These are phyloP conservation scores for Heliconius hewitsoni DNA, from an alignment of 1,140 invertebrate species.

Conservation along the genomic window DNA sequence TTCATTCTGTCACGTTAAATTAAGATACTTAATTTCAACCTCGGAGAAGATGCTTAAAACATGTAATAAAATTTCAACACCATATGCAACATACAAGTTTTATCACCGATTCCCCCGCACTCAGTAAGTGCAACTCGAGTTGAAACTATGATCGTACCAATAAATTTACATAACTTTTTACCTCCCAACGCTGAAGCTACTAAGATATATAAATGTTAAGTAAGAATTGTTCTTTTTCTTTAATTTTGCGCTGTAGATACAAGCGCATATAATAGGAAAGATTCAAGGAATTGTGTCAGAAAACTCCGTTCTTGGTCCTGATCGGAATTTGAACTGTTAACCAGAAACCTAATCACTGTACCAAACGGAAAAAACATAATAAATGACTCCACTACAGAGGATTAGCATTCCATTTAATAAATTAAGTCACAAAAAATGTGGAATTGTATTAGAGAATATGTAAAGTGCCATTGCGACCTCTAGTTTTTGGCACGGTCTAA, in stretches of 20 bases:
- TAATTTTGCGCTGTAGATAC: not conserved
- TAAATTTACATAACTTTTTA: conserved; percentile 14
- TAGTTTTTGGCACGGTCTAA: conserved; percentile 21
- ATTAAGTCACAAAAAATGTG: not conserved
- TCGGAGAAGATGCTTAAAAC: conserved; percentile 11
- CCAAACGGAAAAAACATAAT: not conserved
- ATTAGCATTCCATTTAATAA: conserved; percentile 13
- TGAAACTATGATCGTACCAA: conserved; percentile 8
- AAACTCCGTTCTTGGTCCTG: not conserved
- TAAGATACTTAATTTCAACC: not conserved
- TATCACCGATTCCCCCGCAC: not conserved
- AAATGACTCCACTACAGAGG: not conserved
- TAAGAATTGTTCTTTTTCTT: not conserved
- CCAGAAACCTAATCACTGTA: not conserved
- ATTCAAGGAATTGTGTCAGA: too few species aligned
- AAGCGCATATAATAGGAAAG: too few species aligned
- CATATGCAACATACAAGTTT: conserved; percentile 9
- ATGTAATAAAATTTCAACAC: conserved; percentile 15
- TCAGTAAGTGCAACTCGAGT: conserved; percentile 9
- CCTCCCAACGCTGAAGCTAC: not conserved
- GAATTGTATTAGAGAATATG: conserved; percentile 3
- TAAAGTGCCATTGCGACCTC: conserved; percentile 14
- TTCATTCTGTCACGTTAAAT: not conserved
- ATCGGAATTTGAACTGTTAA: not conserved
- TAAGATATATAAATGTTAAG: not conserved